Percentiles rank a stretch among this genome's conserved stretches.
These are phyloP conservation scores for Spheniscus mendiculus DNA, from an alignment of 2,113 vertebrate genomes.

Conservation along the genomic window DNA sequence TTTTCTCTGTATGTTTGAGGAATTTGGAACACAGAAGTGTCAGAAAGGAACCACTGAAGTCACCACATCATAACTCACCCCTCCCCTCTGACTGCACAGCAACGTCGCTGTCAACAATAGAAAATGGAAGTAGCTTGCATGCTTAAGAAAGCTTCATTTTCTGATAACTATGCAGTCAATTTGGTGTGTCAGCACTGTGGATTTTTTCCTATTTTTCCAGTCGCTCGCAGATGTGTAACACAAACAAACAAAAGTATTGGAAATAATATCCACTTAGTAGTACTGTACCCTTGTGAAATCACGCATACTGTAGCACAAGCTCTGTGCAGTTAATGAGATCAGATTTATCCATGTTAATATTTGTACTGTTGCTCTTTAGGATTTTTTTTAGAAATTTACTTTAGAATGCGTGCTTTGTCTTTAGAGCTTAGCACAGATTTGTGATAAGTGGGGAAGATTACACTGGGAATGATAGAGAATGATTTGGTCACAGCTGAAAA, in stretches of 20 bases:
- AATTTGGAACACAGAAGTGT: not conserved
- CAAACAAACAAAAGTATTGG: not conserved
- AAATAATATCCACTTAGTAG: not conserved
- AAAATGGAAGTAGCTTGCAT: not conserved
- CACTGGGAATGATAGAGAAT: not conserved
- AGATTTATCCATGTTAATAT: not conserved
- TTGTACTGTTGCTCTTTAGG: not conserved
- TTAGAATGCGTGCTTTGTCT: not conserved
- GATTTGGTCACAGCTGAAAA: not conserved
- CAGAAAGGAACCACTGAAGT: not conserved
- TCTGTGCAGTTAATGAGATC: not conserved
- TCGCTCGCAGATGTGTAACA: not conserved
- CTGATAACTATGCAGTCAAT: not conserved
- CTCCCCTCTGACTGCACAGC: not conserved
- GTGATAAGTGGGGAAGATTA: not conserved
- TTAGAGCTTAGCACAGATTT: not conserved
- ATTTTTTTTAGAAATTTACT: not conserved
- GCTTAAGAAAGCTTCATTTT: not conserved
- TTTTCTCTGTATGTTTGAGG: not conserved
- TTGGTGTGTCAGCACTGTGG: not conserved
- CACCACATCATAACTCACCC: not conserved
- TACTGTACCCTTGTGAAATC: not conserved
- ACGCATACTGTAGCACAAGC: accelerated
- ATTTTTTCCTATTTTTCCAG: not conserved
- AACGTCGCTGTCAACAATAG: accelerated